Base-by-base conservation (phyloP, 2,113 vertebrate genomes). In the Hystrix brachyura region DNA sequence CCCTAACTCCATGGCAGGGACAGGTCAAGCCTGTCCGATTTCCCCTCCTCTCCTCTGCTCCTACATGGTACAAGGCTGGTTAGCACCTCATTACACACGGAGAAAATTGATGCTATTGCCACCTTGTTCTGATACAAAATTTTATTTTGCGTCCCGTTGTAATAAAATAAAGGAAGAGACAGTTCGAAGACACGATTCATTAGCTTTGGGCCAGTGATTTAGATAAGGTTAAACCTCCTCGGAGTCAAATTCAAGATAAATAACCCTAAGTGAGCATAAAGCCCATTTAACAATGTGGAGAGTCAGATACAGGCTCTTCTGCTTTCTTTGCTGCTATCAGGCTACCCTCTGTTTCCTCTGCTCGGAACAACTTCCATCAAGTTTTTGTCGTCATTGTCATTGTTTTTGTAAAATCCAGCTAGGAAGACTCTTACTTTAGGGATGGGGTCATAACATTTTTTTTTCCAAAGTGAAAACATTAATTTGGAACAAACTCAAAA, bases 21-120 rank as follows among this genome's bases (percentile, higher is more conserved):
- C 43, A 62, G 27, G 38, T 46, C 89, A 43, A 38, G 57, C 72
- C 29, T 14, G 59, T 76, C 43, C 59, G 7, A 51, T 71, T 43
- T 82, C 53, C 32, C 84, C 83, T 48, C 57, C 7, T 83, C 38
- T 69, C 88, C 18, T 62, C 38, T 91, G 59, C 38, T 89, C 96
- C 87, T 95, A 86, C 53, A 76, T 29, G 82, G 87, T 55, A 93
- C 71, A 64, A 11, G 82, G 43, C 48, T 94, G 92, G 27, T 53
- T 96, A 91, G 57, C 84, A 90, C 93, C 94, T 90, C 91, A 92
- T 95, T 95, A 92, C 82, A 91, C 64, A 90, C 83, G 86, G 96
- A 88, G 94, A 95, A 98, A 98, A 98, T 59, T 97, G 96, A 96
- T 94, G 98, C 98, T 94, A 97, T 97, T 98, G 93, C 93, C 76